These are phyloP conservation scores for Parauchenoglanis ngamensis DNA, from an alignment of 2,797 vertebrate species.

Conservation along the genomic window DNA sequence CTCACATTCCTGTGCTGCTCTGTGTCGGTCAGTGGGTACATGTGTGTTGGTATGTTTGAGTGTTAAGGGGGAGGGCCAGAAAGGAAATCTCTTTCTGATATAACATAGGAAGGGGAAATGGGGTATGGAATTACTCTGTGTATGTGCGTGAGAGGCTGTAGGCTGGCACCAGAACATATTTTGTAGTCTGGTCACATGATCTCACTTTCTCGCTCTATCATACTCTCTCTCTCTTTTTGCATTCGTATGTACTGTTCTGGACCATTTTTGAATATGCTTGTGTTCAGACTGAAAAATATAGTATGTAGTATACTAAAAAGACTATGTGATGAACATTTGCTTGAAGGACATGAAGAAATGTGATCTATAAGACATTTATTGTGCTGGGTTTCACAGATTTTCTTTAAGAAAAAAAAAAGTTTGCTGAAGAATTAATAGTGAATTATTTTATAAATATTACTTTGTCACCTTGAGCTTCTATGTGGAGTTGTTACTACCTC, in stretches of 20 bases:
- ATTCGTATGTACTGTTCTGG: neutral
- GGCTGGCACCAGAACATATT: conserved; percentile 6
- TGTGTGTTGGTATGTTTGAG: neutral
- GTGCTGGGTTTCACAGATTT: neutral
- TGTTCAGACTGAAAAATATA: neutral
- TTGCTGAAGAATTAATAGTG: neutral
- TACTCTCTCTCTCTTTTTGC: conserved; percentile 5
- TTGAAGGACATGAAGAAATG: neutral
- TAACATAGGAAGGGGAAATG: conserved; percentile 15
- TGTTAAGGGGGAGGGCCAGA: neutral
- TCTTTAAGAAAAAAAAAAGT: neutral
- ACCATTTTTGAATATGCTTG: neutral
- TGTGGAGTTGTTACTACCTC: neutral
- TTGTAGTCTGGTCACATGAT: conserved; percentile 21
- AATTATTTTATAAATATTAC: neutral
- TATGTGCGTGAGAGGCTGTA: conserved; percentile 12
- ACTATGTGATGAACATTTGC: neutral
- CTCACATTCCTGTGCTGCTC: conserved; percentile 22
- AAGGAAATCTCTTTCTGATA: conserved; percentile 34
- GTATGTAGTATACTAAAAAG: neutral
- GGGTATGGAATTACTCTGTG: conserved; percentile 30
- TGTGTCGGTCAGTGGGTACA: neutral
- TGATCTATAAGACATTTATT: neutral
- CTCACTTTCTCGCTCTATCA: neutral
- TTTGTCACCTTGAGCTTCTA: neutral